Conservation (phyloP, 2,113 vertebrate species). For the Calypte anna region DNA sequence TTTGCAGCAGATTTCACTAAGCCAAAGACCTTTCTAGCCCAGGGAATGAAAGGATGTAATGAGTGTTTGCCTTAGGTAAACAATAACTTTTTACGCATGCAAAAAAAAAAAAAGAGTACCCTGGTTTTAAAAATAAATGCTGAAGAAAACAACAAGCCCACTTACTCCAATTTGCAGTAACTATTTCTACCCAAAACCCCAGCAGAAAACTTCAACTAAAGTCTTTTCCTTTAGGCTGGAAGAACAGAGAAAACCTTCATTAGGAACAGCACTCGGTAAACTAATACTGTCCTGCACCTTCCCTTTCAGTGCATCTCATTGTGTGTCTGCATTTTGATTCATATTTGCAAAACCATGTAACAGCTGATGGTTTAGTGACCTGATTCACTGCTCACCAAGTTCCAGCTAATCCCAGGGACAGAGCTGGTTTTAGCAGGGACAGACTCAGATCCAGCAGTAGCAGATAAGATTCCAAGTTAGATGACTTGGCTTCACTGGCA, state of each 20-base stretch:
- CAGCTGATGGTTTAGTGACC: neutral
- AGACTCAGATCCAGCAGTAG: neutral
- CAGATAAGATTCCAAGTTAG: neutral
- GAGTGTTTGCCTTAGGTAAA: neutral
- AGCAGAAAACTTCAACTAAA: neutral
- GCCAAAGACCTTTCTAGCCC: neutral
- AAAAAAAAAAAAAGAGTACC: neutral
- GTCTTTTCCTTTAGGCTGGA: neutral
- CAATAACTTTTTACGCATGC: neutral
- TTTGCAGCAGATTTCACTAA: neutral
- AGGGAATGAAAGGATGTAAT: neutral
- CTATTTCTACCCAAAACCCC: neutral
- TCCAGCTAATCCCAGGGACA: neutral
- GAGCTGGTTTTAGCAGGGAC: neutral
- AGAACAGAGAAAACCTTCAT: neutral
- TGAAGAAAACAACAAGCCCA: neutral
- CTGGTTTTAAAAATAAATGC: neutral
- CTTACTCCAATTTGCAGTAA: fast-evolving
- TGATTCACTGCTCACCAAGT: neutral
- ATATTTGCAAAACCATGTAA: fast-evolving
- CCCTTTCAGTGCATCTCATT: neutral
- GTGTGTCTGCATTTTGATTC: neutral
- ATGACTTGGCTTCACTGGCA: neutral
- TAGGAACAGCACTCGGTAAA: neutral
- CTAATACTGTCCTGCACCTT: neutral